A percentile compares a stretch with the other conserved stretches of the same genome.
Evolutionary conservation across 2,113 vertebrate genomes (phyloP).

Genomic region (Melanotaenia duboulayi): DNA sequence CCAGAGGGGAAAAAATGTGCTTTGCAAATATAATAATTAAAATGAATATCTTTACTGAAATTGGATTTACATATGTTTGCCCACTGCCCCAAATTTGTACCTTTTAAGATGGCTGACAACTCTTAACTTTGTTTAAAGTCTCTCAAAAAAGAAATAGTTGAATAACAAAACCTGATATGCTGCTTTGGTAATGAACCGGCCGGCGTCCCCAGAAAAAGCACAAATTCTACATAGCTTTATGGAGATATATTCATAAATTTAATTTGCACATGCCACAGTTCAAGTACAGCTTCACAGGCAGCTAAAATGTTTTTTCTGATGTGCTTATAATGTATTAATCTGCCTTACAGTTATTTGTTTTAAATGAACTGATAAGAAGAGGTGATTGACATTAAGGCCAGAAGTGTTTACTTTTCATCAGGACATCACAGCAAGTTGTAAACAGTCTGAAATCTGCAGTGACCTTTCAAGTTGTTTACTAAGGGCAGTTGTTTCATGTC

Average conservation of each 20-base stretch:
- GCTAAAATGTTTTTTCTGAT: conserved; percentile 12
- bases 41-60: neutral
- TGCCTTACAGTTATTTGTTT: conserved; percentile 31
- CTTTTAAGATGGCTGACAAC: neutral
- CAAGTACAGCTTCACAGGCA: neutral
- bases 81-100: neutral
- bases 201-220: conserved; percentile 20
- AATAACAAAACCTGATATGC: conserved; percentile 19
- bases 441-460: conserved; percentile 58
- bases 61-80: conserved; percentile 18
- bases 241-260: conserved; percentile 7
- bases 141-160: conserved; percentile 24
- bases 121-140: neutral
- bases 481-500: conserved; percentile 65
- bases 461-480: conserved; percentile 74
- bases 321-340: conserved; percentile 10
- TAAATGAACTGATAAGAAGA: conserved; percentile 49
- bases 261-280: conserved; percentile 7
- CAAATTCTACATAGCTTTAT: neutral
- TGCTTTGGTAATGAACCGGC: conserved; percentile 28
- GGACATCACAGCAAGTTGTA: conserved; percentile 54
- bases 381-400: conserved; percentile 68
- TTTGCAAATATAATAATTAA: conserved; percentile 46
- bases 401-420: conserved; percentile 62
- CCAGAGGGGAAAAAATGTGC: conserved; percentile 45